Evolutionary conservation across 1,140 invertebrate species (phyloP).

Genomic region (Brachionus rotundiformis): DNA sequence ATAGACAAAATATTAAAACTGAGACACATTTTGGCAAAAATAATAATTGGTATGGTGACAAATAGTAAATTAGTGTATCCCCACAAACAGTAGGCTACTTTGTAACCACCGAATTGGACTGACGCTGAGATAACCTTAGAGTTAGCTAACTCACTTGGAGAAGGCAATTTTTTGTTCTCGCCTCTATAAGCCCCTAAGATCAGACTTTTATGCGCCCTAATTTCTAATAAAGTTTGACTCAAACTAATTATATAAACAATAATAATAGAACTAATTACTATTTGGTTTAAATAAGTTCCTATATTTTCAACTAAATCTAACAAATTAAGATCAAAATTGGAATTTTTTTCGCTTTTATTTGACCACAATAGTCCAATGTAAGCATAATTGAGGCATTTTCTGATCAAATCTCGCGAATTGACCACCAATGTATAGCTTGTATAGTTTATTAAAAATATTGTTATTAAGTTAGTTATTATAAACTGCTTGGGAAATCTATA

Average conservation of each 20-base stretch:
- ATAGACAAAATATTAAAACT: neutral
- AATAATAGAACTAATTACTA: neutral
- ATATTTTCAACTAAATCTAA: neutral
- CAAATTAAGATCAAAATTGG: neutral
- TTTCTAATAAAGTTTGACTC: neutral
- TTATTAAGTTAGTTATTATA: neutral
- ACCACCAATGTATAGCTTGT: neutral
- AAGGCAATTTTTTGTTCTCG: neutral
- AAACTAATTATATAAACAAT: neutral
- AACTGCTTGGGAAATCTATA: neutral
- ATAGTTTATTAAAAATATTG: neutral
- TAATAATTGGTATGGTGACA: neutral
- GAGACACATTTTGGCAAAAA: neutral
- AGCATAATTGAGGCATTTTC: neutral
- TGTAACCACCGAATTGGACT: constrained; percentile 19
- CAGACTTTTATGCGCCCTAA: constrained; percentile 20
- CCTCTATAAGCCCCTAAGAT: constrained; percentile 35
- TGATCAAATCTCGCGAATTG: neutral
- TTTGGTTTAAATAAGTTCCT: neutral
- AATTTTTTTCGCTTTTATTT: neutral
- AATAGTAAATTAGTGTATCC: constrained; percentile 16
- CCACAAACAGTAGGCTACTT: constrained; percentile 43
- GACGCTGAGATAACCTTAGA: neutral
- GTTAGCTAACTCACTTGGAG: neutral
- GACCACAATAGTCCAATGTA: neutral